These are phyloP conservation scores for Luehdorfia chinensis DNA, from an alignment of 1,140 invertebrate genomes.

Conservation along the genomic window DNA sequence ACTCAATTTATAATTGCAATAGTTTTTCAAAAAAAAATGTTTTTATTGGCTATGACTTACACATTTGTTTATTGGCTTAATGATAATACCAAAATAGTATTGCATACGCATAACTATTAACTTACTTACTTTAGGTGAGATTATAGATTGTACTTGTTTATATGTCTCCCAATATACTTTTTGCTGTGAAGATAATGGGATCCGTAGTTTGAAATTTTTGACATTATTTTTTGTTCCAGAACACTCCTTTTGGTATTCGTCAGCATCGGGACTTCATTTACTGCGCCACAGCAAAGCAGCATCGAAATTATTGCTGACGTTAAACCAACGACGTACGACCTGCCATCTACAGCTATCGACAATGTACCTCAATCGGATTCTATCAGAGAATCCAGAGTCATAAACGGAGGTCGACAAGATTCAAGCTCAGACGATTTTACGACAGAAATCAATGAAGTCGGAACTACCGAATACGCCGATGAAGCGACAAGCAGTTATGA, in stretches of 20 bases:
- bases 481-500: neutral
- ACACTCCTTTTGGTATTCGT: neutral
- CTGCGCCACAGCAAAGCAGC: slow-evolving; percentile 1
- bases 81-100: too few relatives aligned
- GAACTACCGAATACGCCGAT: neutral
- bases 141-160: too few relatives aligned
- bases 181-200: too few relatives aligned
- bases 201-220: too few relatives aligned
- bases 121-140: too few relatives aligned
- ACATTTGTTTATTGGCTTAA: too few relatives aligned
- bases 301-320: slow-evolving; percentile 10
- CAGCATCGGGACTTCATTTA: neutral
- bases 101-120: too few relatives aligned
- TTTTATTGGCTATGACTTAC: too few relatives aligned
- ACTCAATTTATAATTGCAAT: too few relatives aligned
- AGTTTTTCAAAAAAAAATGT: too few relatives aligned
- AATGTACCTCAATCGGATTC: neutral
- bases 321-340: slow-evolving; percentile 3
- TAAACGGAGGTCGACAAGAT: neutral
- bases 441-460: neutral
- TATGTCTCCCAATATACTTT: too few relatives aligned
- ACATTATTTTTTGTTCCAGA: slow-evolving; percentile 11
- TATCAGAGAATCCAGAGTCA: neutral
- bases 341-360: neutral
- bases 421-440: neutral